Percentiles rank a stretch among this genome's conserved stretches.
Evolutionary conservation across 2,113 vertebrate genomes (phyloP).

Genomic region (Lagopus leucura): DNA sequence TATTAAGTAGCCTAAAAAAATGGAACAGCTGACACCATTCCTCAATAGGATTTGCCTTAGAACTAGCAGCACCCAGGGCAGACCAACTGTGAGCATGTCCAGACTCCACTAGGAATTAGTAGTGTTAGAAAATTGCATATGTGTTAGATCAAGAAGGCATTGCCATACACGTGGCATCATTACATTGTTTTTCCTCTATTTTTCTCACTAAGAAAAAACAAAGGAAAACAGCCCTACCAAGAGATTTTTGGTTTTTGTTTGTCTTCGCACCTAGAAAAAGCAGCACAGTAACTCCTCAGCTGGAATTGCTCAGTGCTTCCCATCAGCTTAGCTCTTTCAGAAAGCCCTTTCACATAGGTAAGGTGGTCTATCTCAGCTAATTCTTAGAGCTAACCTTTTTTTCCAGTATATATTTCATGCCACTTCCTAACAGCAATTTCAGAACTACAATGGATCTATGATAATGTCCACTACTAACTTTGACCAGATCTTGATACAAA

Average conservation of each 20-base stretch:
- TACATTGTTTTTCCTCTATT: constrained; percentile 37
- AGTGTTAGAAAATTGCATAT: constrained; percentile 73
- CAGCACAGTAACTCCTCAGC: constrained; percentile 52
- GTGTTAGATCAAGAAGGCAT: constrained; percentile 72
- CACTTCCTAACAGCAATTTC: constrained; percentile 71
- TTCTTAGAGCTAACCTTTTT: constrained; percentile 52
- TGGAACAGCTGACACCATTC: background rate
- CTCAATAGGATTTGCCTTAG: constrained; percentile 37
- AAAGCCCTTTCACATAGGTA: constrained; percentile 59
- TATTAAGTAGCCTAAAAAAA: constrained; percentile 44
- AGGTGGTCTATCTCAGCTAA: constrained; percentile 61
- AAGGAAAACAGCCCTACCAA: constrained; percentile 49
- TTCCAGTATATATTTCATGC: constrained; percentile 70
- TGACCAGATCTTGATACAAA: constrained; percentile 63
- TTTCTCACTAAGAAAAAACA: constrained; percentile 46
- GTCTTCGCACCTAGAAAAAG: constrained; percentile 52
- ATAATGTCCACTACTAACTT: constrained; percentile 66
- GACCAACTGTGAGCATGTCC: constrained; percentile 63
- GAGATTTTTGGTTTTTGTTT: constrained; percentile 39
- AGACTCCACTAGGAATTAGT: constrained; percentile 57
- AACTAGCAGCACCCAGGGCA: constrained; percentile 73
- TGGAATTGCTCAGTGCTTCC: constrained; percentile 58
- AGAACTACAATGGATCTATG: constrained; percentile 62
- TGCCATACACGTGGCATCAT: constrained; percentile 38
- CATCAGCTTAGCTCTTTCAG: constrained; percentile 50